Conservation (phyloP, 2,888 invertebrate genomes). For the Troglohyphantes excavatus region DNA sequence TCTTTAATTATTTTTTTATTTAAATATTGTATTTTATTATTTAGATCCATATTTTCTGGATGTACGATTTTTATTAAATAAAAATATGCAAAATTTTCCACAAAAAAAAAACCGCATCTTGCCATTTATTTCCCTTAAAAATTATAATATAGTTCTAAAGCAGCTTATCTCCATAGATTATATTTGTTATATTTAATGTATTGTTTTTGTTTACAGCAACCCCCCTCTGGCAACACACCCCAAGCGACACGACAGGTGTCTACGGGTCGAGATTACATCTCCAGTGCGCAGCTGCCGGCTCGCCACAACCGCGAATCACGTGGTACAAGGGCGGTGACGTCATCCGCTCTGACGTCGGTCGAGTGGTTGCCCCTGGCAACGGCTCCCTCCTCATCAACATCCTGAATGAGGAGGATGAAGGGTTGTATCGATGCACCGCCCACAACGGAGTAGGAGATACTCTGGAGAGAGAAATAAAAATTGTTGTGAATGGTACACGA, state of each 20-base stretch:
- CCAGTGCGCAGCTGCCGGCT: slow-evolving; percentile 63
- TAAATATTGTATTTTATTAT: no score
- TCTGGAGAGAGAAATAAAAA: slow-evolving; percentile 67
- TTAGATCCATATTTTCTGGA: no score
- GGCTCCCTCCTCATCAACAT: slow-evolving; percentile 54
- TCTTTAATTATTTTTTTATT: no score
- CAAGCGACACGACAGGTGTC: slow-evolving; percentile 48
- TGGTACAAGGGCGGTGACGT: slow-evolving; percentile 64
- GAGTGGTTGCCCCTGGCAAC: slow-evolving; percentile 65
- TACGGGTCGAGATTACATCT: slow-evolving; percentile 33
- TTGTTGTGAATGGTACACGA: slow-evolving; percentile 66
- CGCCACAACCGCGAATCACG: slow-evolving; percentile 59
- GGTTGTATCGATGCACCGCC: slow-evolving; percentile 65
- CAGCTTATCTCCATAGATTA: no score
- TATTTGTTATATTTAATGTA: no score
- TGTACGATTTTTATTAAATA: neutral
- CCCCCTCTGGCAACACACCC: slow-evolving; percentile 56
- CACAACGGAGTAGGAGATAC: slow-evolving; percentile 72
- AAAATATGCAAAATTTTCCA: neutral
- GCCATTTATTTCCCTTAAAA: neutral
- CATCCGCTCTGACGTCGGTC: slow-evolving; percentile 6
- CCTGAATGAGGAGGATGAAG: slow-evolving; percentile 75
- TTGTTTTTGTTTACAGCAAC: slow-evolving; percentile 47
- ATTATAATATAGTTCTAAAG: neutral
- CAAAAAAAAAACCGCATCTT: neutral